phyloP scores from a whole-genome alignment of 2,113 vertebrate species.

The Lagenorhynchus albirostris region DNA sequence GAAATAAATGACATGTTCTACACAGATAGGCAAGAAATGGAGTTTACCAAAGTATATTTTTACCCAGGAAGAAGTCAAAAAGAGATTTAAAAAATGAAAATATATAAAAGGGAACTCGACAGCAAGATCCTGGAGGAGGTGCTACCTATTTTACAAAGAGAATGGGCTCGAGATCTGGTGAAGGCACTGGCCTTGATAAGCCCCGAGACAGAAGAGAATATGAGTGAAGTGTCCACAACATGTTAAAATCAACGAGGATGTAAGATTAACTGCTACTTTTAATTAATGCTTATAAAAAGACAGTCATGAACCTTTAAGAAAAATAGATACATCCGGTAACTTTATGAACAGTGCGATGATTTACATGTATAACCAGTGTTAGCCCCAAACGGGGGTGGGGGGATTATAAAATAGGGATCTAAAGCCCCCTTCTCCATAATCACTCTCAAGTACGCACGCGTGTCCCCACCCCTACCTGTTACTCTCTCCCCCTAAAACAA shows the following conservation, averaged over 20 bases:
- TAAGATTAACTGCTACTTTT: not conserved
- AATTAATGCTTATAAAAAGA: not conserved
- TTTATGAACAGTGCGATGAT: not conserved
- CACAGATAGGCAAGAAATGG: not conserved
- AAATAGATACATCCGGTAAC: not conserved
- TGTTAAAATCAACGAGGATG: not conserved
- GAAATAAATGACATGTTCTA: not conserved
- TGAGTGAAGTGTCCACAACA: not conserved
- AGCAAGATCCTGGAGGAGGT: not conserved
- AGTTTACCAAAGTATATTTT: not conserved
- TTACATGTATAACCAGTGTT: not conserved
- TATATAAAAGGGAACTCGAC: not conserved
- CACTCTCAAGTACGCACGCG: not conserved
- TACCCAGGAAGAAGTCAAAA: not conserved
- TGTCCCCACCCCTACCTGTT: not conserved
- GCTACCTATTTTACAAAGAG: not conserved
- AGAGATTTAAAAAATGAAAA: not conserved
- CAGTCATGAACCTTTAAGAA: not conserved
- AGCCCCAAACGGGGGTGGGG: not conserved
- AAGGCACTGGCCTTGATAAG: not conserved
- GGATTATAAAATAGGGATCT: not conserved
- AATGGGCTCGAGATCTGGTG: too few species aligned
- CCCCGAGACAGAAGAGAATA: not conserved
- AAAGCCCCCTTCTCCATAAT: not conserved
- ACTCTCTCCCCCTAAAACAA: not conserved